Conservation (phyloP, 2,888 invertebrate species). For the Zeuzera pyrina region DNA sequence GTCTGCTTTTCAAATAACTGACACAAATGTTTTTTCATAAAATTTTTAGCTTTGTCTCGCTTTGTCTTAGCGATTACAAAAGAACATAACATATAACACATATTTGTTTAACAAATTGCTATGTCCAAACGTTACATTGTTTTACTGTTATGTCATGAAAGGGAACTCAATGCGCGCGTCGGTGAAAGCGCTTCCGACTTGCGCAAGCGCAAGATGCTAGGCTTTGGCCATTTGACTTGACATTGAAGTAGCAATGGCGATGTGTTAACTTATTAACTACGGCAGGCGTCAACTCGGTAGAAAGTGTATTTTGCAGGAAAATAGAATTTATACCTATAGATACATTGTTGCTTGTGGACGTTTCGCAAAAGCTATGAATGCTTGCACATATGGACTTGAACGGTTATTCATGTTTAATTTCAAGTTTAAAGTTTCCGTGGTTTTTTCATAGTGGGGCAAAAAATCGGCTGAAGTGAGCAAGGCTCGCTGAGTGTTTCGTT, state of each 20-base stretch:
- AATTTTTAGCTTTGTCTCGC: no score
- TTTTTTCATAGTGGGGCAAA: no score
- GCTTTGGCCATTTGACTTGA: slow-evolving; percentile 18
- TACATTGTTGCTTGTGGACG: background rate
- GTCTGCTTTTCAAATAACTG: no score
- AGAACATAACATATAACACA: no score
- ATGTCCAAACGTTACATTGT: background rate
- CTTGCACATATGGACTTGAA: no score
- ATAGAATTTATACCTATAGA: background rate
- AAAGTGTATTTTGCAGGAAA: background rate
- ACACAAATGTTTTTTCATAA: no score
- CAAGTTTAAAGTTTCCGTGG: no score
- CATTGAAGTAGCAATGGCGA: slow-evolving; percentile 13
- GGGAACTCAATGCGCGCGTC: slow-evolving; percentile 3
- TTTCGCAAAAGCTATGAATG: no score
- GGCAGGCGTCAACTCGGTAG: background rate
- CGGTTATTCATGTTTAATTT: no score
- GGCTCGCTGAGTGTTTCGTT: no score
- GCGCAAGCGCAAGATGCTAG: slow-evolving; percentile 12
- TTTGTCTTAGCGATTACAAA: no score
- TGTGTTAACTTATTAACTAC: background rate
- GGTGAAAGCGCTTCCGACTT: slow-evolving; percentile 24
- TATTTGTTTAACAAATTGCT: slow-evolving; percentile 6
- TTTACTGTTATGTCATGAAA: slow-evolving; percentile 14
- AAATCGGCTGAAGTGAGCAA: no score